phyloP scores from a whole-genome alignment of 2,888 invertebrate species.

The Aplocera efformata region DNA sequence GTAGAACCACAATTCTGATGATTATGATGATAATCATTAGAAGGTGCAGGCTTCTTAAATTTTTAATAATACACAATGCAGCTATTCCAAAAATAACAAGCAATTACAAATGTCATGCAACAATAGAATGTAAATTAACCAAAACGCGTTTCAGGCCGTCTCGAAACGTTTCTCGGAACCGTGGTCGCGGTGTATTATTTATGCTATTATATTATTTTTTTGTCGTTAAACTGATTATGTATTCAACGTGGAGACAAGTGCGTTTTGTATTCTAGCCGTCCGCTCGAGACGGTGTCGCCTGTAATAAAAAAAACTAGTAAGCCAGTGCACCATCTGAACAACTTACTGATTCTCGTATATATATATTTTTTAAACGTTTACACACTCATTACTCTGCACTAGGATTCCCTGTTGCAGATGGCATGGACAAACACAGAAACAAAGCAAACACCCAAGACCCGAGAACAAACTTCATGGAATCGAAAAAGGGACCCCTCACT shows the following conservation, averaged over 20 bases:
- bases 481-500: too few species aligned
- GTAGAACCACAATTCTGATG: too few species aligned
- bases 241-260: slow-evolving; percentile 32
- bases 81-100: slow-evolving; percentile 19
- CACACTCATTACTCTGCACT: too few species aligned
- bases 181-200: slow-evolving; percentile 15
- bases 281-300: slow-evolving; percentile 25
- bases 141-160: slow-evolving; percentile 22
- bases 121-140: slow-evolving; percentile 28
- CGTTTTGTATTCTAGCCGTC: slow-evolving; percentile 39
- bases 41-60: too few species aligned
- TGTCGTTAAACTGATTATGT: slow-evolving; percentile 30
- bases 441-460: too few species aligned
- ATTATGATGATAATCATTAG: too few species aligned
- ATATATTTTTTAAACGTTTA: too few species aligned
- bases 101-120: slow-evolving; percentile 29
- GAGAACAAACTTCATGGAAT: too few species aligned
- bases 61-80: too few species aligned
- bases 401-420: too few species aligned
- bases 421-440: too few species aligned
- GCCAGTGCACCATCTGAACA: neutral
- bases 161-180: slow-evolving; percentile 24
- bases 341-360: too few species aligned
- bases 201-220: slow-evolving; percentile 15
- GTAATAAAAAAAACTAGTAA: slow-evolving; percentile 7